A percentile compares a stretch with the other conserved stretches of the same genome.
These are phyloP conservation scores for Pelecanoides urinatrix DNA, from an alignment of 2,113 vertebrate species.

Conservation along the genomic window DNA sequence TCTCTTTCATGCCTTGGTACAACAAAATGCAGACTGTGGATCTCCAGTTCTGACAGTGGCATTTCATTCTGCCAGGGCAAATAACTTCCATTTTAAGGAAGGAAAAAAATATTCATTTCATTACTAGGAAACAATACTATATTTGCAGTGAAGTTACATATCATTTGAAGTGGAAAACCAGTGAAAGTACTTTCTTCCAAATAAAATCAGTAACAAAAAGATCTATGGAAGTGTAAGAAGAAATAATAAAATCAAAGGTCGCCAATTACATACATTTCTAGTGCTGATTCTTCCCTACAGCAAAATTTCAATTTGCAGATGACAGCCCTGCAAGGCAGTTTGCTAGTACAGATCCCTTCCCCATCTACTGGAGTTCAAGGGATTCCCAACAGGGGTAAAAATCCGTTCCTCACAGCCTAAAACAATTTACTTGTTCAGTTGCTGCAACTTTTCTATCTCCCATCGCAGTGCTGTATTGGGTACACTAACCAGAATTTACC, in stretches of 20 bases:
- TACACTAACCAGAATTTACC: background rate
- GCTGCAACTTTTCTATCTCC: background rate
- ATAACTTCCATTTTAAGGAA: background rate
- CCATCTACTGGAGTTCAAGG: background rate
- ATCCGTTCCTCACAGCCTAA: background rate
- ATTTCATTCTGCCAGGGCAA: background rate
- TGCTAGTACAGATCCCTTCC: background rate
- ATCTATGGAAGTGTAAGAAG: background rate
- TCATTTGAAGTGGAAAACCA: background rate
- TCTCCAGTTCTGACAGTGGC: background rate
- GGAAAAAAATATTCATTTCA: background rate
- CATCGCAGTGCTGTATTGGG: background rate
- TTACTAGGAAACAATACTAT: background rate
- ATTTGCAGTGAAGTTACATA: background rate
- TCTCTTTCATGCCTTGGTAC: background rate
- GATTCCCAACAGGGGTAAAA: background rate
- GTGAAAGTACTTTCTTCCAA: background rate
- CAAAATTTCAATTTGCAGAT: conserved; percentile 18
- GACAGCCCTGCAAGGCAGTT: conserved; percentile 7
- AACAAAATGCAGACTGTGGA: background rate
- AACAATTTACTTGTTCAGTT: background rate
- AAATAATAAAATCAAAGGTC: conserved; percentile 15
- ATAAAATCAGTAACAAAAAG: background rate
- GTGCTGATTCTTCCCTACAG: conserved; percentile 7
- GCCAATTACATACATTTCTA: background rate